A percentile compares a stretch with the other conserved stretches of the same genome.
phyloP scores from a whole-genome alignment of 1,140 invertebrate genomes.

The Drosophila suzukii region DNA sequence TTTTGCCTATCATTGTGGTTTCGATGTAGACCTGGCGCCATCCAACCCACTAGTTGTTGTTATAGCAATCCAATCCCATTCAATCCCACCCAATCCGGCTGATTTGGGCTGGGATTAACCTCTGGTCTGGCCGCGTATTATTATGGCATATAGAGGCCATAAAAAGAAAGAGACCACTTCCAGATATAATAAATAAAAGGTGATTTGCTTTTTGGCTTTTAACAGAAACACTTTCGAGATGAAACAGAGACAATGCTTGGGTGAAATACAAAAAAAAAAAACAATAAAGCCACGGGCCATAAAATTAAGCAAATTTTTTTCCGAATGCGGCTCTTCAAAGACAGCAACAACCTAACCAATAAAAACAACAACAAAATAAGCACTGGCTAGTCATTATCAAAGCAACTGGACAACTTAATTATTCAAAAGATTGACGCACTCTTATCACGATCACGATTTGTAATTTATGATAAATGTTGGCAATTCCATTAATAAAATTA shows the following conservation, averaged over 20 bases:
- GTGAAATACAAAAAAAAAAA: neutral
- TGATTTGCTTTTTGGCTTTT: constrained; percentile 67
- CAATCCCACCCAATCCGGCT: neutral
- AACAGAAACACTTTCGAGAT: constrained; percentile 34
- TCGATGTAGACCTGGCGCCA: constrained; percentile 17
- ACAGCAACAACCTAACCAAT: constrained; percentile 17
- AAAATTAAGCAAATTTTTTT: constrained; percentile 71
- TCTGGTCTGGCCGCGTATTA: no score
- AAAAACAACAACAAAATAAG: constrained; percentile 25
- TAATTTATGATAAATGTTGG: constrained; percentile 82
- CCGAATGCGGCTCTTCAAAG: constrained; percentile 69
- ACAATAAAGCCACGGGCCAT: constrained; percentile 55
- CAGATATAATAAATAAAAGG: constrained; percentile 70
- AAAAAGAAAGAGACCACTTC: constrained; percentile 44
- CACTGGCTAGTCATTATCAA: constrained; percentile 39
- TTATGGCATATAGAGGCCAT: constrained; percentile 22
- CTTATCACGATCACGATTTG: constrained; percentile 80
- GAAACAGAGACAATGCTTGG: constrained; percentile 13
- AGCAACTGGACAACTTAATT: constrained; percentile 78
- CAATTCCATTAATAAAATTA: constrained; percentile 82
- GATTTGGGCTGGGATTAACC: constrained; percentile 7
- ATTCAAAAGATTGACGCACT: constrained; percentile 64
- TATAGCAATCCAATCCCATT: neutral
- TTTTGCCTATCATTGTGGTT: constrained; percentile 21
- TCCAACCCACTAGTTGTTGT: constrained; percentile 5